These are phyloP conservation scores for Bergia puertoricense DNA, from an alignment of 92 coral and sea anemone genomes.

Conservation along the genomic window DNA sequence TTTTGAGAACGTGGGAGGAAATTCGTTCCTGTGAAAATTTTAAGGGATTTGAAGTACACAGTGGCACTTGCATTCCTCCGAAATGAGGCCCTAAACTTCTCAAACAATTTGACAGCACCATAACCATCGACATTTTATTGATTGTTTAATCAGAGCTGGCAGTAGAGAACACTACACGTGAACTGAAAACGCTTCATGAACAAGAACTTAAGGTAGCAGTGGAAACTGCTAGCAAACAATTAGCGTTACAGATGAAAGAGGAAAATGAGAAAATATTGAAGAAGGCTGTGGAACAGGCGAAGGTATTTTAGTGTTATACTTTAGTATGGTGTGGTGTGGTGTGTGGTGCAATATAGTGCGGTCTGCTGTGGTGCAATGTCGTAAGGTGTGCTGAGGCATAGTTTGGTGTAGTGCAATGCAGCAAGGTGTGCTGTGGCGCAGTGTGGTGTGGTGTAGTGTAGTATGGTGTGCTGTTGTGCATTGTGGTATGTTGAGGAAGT, in stretches of 20 bases:
- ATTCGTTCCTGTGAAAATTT: too few species aligned
- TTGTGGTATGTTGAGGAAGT: too few species aligned
- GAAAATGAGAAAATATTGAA: slow-evolving; percentile 71
- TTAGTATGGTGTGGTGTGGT: neutral
- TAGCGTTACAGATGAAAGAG: slow-evolving; percentile 65
- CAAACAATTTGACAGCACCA: neutral
- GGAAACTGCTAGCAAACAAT: slow-evolving; percentile 62
- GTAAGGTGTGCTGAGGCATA: neutral
- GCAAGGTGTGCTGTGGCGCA: neutral
- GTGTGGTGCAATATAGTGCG: neutral
- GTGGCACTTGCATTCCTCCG: too few species aligned
- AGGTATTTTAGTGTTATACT: slow-evolving; percentile 45
- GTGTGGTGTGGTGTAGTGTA: neutral
- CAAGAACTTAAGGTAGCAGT: slow-evolving; percentile 55
- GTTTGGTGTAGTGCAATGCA: neutral
- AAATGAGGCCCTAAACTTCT: too few species aligned
- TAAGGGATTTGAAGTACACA: too few species aligned
- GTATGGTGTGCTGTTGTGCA: too few species aligned
- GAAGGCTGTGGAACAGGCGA: slow-evolving; percentile 76
- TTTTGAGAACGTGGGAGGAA: too few species aligned
- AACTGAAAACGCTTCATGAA: slow-evolving; percentile 53
- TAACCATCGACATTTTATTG: neutral
- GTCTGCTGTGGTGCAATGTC: neutral
- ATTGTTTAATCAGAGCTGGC: slow-evolving; percentile 57
- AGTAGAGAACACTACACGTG: slow-evolving; percentile 63